Evolutionary conservation across 2,888 invertebrate genomes (phyloP).

Genomic region (Sisyra nigra): DNA sequence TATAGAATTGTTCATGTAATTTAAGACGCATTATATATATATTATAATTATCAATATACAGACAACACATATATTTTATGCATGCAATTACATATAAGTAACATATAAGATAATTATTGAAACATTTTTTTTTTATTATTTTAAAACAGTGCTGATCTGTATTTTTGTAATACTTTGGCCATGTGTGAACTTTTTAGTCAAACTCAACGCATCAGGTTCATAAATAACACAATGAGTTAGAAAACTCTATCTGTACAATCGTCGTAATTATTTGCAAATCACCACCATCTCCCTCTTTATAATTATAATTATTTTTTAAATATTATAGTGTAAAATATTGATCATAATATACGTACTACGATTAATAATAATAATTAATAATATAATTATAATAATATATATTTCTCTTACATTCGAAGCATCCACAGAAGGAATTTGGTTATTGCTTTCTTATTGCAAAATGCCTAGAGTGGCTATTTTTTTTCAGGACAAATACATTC

Average conservation of each 20-base stretch:
- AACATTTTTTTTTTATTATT: no score
- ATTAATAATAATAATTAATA: constrained; percentile 17
- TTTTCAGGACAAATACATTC: constrained; percentile 7
- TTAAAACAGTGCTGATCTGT: no score
- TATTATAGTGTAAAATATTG: constrained; percentile 33
- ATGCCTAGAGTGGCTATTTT: constrained; percentile 21
- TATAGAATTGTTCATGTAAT: no score
- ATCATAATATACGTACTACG: constrained; percentile 31
- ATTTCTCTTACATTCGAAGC: constrained; percentile 31
- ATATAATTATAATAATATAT: constrained; percentile 25
- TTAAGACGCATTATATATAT: no score
- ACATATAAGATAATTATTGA: no score
- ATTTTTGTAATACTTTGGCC: no score
- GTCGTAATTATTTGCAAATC: constrained; percentile 22
- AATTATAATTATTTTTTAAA: constrained; percentile 13
- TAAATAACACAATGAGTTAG: constrained; percentile 28
- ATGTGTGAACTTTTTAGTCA: no score
- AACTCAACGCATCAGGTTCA: constrained; percentile 29
- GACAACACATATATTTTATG: no score
- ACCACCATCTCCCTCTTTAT: no score
- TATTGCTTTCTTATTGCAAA: constrained; percentile 38
- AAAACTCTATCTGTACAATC: constrained; percentile 33
- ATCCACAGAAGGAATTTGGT: constrained; percentile 35
- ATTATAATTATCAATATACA: no score
- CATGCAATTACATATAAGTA: no score